Evolutionary conservation across 2,797 vertebrate species (phyloP), one percentile per base, ranked within the genome.

Genomic region (Sebastes kiyomatsui): DNA sequence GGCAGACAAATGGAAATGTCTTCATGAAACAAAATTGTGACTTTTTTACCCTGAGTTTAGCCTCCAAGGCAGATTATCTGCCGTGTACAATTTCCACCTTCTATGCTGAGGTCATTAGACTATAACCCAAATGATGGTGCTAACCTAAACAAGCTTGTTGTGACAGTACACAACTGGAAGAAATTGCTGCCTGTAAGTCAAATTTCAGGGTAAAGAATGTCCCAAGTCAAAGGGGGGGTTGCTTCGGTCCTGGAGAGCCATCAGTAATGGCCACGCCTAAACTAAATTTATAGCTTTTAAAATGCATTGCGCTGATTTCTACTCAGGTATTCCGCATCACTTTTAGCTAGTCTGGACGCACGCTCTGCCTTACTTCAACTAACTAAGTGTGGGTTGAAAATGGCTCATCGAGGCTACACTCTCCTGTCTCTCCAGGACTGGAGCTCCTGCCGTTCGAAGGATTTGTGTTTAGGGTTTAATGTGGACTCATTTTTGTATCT

Each of bases 281-380:
- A 65, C 9, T 6, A 65, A 23, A 67, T 76, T 60, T 77, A 35
- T 65, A 59, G n/a, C 54, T 60, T 82, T 80, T 42, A 55, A 66
- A 66, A 42, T 54, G 18, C 59, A 66, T 79, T 60, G 33, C 59
- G 67, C 73, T 81, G 62, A 75, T 88, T 84, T 87, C 61, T 69
- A 73, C 88, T 90, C 86, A 87, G 86, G 87, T 86, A 75, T 72
- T 82, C 59, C 87, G 59, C 69, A 64, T 83, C 67, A 72, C 72
- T 56, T 70, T 80, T 13, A 69, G 20, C 78, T 14, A 33, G 25
- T 62, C 58, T 75, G 62, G 52, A 69, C 13, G 13, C 38, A 42
- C 38, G 38, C 22, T 79, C 42, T 80, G 13, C 32, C 11, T 74
- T 59, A 61, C 25, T 55, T 67, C n/a, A 67, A 13, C 66, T 4